A percentile compares a stretch with the other conserved stretches of the same genome.
phyloP scores from a whole-genome alignment of 2,888 invertebrate species.

The Eremobia ochroleuca region DNA sequence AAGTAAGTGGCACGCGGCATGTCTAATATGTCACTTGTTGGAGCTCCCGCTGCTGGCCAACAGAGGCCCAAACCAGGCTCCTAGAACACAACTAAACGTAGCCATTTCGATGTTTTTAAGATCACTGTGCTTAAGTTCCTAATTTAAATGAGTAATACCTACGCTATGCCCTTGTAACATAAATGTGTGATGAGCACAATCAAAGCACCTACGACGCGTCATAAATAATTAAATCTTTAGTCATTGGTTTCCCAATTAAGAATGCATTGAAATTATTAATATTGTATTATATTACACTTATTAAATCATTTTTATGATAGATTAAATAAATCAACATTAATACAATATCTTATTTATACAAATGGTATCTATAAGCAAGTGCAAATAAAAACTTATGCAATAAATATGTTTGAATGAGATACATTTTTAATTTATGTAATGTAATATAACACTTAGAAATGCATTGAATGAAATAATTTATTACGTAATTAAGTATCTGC shows the following conservation, averaged over 20 bases:
- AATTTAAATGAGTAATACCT: background rate
- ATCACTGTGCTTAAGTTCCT: background rate
- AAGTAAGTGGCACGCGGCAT: background rate
- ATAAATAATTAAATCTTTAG: background rate
- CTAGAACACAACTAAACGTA: background rate
- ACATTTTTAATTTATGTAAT: slow-evolving; percentile 50
- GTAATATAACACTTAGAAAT: slow-evolving; percentile 38
- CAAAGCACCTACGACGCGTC: too few species aligned
- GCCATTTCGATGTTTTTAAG: background rate
- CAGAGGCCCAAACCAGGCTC: background rate
- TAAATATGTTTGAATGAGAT: slow-evolving; percentile 27
- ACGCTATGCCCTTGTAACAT: background rate
- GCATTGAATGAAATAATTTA: slow-evolving; percentile 40
- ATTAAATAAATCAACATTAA: slow-evolving; percentile 22
- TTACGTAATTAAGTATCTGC: slow-evolving; percentile 39
- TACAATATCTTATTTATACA: slow-evolving; percentile 1
- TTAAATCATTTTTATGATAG: slow-evolving; percentile 8
- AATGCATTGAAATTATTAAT: slow-evolving; percentile 7
- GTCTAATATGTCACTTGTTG: background rate
- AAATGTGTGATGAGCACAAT: background rate
- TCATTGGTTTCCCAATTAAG: slow-evolving; percentile 6
- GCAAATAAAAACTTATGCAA: slow-evolving; percentile 41
- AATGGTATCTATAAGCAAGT: slow-evolving; percentile 11
- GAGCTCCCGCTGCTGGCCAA: background rate
- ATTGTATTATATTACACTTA: background rate